These are phyloP conservation scores for Agriopis leucophaearia DNA, from an alignment of 2,888 invertebrate genomes.

Conservation along the genomic window DNA sequence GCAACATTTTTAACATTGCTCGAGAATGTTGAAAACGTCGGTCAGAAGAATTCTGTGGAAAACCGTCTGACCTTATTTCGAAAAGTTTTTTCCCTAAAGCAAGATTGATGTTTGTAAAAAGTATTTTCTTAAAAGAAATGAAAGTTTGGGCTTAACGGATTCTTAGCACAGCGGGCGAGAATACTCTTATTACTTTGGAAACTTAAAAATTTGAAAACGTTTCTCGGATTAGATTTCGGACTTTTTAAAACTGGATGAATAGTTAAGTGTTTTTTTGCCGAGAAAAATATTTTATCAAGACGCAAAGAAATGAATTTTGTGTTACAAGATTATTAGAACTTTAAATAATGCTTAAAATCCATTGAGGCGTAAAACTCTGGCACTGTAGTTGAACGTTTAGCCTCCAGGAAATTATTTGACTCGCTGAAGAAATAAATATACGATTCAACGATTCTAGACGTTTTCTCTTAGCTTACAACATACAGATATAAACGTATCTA, in stretches of 20 bases:
- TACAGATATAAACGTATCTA: too few relatives aligned
- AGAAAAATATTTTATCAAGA: neutral
- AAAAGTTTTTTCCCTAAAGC: conserved; percentile 69
- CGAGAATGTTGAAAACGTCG: conserved; percentile 72
- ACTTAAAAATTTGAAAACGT: conserved; percentile 23
- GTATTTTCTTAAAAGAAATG: conserved; percentile 54
- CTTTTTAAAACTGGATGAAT: conserved; percentile 11
- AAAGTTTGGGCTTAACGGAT: conserved; percentile 43
- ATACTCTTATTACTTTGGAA: conserved; percentile 19
- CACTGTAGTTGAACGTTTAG: too few relatives aligned
- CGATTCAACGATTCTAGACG: too few relatives aligned
- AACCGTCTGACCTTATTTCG: conserved; percentile 75
- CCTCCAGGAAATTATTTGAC: neutral
- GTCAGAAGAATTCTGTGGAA: conserved; percentile 67
- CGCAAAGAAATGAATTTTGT: neutral
- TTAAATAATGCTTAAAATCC: neutral
- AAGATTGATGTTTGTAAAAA: conserved; percentile 79
- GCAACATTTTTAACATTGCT: conserved; percentile 62
- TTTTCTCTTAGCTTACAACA: too few relatives aligned
- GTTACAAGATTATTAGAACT: conserved; percentile 1
- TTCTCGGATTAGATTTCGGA: conserved; percentile 17
- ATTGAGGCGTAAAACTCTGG: neutral
- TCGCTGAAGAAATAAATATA: too few relatives aligned
- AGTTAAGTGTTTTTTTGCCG: conserved; percentile 12
- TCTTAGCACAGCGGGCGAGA: conserved; percentile 31